Percentiles rank a stretch among this genome's conserved stretches.
Conservation (phyloP, 1,140 invertebrate species). For the Zeugodacus cucurbitae region DNA sequence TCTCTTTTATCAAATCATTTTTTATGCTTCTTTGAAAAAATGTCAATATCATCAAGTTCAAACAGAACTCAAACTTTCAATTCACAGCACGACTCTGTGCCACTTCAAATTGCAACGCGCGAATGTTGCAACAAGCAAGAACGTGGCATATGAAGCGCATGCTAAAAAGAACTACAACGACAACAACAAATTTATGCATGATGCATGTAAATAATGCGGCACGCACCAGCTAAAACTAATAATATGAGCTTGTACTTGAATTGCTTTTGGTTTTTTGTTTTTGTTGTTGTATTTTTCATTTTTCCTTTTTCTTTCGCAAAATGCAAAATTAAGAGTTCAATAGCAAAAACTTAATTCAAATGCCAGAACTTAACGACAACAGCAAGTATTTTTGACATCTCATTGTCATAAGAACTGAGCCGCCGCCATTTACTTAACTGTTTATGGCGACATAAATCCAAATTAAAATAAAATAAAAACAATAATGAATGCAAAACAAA, state of each 20-base stretch:
- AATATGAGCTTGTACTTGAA: not conserved
- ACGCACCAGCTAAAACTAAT: not conserved
- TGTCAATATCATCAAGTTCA: too few species aligned
- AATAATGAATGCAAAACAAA: not conserved
- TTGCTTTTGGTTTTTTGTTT: not conserved
- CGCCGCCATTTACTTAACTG: constrained; percentile 9
- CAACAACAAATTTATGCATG: not conserved
- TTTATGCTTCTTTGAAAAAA: too few species aligned
- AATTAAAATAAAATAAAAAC: constrained; percentile 9
- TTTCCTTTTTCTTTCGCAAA: not conserved
- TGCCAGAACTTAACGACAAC: constrained; percentile 15
- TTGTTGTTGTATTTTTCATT: not conserved
- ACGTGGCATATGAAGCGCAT: not conserved
- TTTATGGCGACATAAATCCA: constrained; percentile 22
- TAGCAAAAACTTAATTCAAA: constrained; percentile 24
- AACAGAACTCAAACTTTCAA: too few species aligned
- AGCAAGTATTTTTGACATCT: constrained; percentile 21
- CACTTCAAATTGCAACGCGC: not conserved
- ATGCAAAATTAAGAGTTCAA: constrained; percentile 6
- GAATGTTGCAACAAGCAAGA: not conserved
- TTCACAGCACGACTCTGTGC: not conserved
- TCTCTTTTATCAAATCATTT: too few species aligned
- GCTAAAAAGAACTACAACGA: not conserved
- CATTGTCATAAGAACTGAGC: not conserved
- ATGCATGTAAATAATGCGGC: not conserved